Evolutionary conservation across 2,113 vertebrate genomes (phyloP), one percentile per base, ranked within the genome.

Genomic region (Dolichallabes microphthalmus): DNA sequence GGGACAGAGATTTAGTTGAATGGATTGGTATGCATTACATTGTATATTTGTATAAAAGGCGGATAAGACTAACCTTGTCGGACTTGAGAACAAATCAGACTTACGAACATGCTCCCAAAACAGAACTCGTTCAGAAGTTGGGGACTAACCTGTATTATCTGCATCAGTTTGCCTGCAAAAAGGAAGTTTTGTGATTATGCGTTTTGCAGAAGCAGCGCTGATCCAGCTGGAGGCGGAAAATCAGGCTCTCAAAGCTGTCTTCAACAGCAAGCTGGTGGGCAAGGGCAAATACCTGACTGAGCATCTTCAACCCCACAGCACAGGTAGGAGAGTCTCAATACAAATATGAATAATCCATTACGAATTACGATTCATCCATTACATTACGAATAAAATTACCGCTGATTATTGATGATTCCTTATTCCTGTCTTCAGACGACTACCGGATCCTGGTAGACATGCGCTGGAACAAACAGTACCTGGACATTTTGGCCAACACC

Each of bases 401-500:
- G n/a, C n/a, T 45, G 45, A 45, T 45, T 45, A 45, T 45, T 45
- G 45, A 45, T 45, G 45, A 45, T 45, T 55, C 82, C 58, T 85
- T 61, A 64, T 77, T 15, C 20, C 55, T 55, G 12, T 30, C 58
- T 73, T 14, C 88, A 99, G 98, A 98, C 94, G 97, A 98, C 82
- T 95, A 95, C 88, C 95, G 96, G 90, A 95, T 97, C 80, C 94
- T 96, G 87, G 90, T 97, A 90, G 98, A 99, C 89, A 97, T 97
- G 92, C 96, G 98, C 15, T 99, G 98, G 98, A 99, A 99, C 90
- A 96, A 97, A 90, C 98, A 98, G 76, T 95, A 97, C 88, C 92
- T 99, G 92, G 96, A 98, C 85, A 96, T 98, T 83, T 90, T 97
- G 85, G 96, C 94, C 86, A 98, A 96, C 94, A 97, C 97, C 0